Percentiles rank a stretch among this genome's conserved stretches.
Conservation (phyloP, 2,113 vertebrate genomes). For the Pomatostomus ruficeps region DNA sequence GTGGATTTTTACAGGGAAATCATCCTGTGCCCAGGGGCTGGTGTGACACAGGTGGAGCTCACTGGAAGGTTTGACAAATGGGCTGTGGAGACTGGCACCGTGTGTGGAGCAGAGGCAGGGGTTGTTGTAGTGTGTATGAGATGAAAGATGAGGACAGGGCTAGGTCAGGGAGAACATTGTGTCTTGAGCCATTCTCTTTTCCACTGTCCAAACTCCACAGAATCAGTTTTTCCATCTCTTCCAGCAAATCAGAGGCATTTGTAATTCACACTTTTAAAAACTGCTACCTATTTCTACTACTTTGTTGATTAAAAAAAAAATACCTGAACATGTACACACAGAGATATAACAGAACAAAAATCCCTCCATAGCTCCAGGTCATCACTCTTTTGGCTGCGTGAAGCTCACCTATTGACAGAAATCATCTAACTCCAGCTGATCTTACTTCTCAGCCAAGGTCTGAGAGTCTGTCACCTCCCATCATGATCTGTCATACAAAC, state of each 20-base stretch:
- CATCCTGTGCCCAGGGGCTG: neutral
- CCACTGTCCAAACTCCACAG: neutral
- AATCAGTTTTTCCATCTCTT: neutral
- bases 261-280: neutral
- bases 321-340: neutral
- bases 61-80: conserved; percentile 15
- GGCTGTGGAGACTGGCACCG: neutral
- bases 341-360: neutral
- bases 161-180: conserved; percentile 32
- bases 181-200: neutral
- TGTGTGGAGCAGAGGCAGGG: neutral
- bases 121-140: neutral
- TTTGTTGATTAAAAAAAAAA: neutral
- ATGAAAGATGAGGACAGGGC: conserved; percentile 43
- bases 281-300: neutral
- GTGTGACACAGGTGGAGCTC: neutral
- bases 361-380: neutral
- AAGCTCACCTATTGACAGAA: conserved; percentile 34
- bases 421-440: conserved; percentile 30
- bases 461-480: conserved; percentile 18
- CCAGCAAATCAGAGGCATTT: neutral
- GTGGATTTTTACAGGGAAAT: neutral
- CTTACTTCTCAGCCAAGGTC: conserved; percentile 20
- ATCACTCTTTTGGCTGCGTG: neutral
- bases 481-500: conserved; percentile 28